Base-by-base conservation (phyloP, 2,888 invertebrate species). In the Lysandra bellargus region DNA sequence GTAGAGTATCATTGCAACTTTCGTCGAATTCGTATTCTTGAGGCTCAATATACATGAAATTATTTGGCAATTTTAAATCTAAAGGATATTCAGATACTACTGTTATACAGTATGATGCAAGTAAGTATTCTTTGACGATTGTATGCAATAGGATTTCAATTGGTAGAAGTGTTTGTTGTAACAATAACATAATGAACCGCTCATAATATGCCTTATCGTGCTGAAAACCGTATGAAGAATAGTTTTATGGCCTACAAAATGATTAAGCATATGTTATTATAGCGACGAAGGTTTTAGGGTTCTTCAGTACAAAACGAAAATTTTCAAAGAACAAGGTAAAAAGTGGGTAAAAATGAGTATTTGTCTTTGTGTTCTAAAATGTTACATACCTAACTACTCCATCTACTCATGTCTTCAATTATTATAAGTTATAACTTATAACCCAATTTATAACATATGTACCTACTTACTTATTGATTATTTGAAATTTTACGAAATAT, bases 121-220 rank as follows among this genome's bases (percentile, higher is more conserved):
- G 80, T n/a, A 94, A 84, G 84, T 90, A 92, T 75, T 88, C 83
- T 64, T 86, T 83, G n/a, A 90, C 81, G 79, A 94, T 85, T 49
- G 82, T 85, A 78, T 90, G 87, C 64, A 94, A 37, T n/a, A 94
- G 85, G 81, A 91, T 83, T 83, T 91, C 90, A 40, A 94, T 80
- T 1, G 92, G 85, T 7, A 84, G 80, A 23, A 85, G 76, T 80
- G 78, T 74, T 74, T 81, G 69, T 14, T 80, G 81, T 44, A 81
- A 40, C 17, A 76, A 40, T 44, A 83, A 77, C 84, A 83, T 85
- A 74, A 53, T 81, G 37, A 57, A 72, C 9, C 14, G 14, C 17
- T 17, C 57, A 4, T 17, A 17, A 14, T 57, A 57, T 57, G 57
- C 4, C 14, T 57, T 57, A 57, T 57, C 57, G 57, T 17, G 4